Conservation (phyloP, 2,797 vertebrate species). For the Prionace glauca region DNA sequence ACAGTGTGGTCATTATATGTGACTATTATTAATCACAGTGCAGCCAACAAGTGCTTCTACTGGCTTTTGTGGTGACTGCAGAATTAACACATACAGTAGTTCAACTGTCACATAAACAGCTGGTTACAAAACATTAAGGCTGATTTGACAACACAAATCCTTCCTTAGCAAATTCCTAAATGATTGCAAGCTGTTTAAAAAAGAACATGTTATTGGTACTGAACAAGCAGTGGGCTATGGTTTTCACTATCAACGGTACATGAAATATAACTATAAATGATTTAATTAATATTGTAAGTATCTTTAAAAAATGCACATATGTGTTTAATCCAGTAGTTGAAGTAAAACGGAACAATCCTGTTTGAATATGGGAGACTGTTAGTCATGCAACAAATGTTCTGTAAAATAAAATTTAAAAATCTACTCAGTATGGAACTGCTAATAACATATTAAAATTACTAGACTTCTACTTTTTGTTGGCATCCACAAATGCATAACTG, state of each 20-base stretch:
- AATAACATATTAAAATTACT: not conserved
- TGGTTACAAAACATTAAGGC: slow-evolving; percentile 31
- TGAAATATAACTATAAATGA: slow-evolving; percentile 31
- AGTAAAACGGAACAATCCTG: not conserved
- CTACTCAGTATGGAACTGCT: not conserved
- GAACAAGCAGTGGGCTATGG: slow-evolving; percentile 11
- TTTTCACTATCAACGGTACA: not conserved
- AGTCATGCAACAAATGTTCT: not conserved
- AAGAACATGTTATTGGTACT: slow-evolving; percentile 14
- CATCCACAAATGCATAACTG: not conserved
- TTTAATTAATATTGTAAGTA: slow-evolving; percentile 12
- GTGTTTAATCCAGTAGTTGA: not conserved
- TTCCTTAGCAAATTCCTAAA: slow-evolving; percentile 31
- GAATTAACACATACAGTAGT: slow-evolving; percentile 31
- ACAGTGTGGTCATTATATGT: not conserved
- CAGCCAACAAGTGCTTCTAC: slow-evolving; percentile 24
- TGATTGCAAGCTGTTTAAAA: slow-evolving; percentile 4
- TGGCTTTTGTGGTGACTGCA: slow-evolving; percentile 25
- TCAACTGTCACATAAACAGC: slow-evolving; percentile 33
- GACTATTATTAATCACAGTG: slow-evolving; percentile 11
- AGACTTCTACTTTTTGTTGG: not conserved
- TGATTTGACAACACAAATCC: slow-evolving; percentile 34
- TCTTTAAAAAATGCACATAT: not conserved
- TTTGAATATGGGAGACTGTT: not conserved
- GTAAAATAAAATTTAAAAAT: not conserved